A percentile compares a stretch with the other conserved stretches of the same genome.
Conservation (phyloP, 2,888 invertebrate species). For the Biston stratarius region DNA sequence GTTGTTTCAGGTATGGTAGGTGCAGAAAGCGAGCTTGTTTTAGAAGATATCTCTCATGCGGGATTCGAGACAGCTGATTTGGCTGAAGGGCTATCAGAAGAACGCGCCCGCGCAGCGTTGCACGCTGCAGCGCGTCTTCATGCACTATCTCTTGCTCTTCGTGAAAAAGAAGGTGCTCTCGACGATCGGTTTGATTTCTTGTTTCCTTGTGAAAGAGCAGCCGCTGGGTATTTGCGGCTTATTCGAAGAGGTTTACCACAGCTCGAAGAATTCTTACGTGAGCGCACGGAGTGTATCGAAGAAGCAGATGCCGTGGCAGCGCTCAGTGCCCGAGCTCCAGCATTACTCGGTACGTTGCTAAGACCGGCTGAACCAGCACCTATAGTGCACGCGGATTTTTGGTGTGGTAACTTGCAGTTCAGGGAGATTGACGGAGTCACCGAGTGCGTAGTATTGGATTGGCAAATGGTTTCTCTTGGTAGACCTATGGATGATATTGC, state of each 20-base stretch:
- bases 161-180: conserved; percentile 79
- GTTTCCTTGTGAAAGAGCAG: conserved; percentile 92
- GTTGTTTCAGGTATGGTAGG: conserved; percentile 76
- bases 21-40: conserved; percentile 88
- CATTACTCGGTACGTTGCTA: conserved; percentile 89
- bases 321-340: conserved; percentile 89
- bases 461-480: conserved; percentile 94
- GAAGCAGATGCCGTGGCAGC: conserved; percentile 88
- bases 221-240: conserved; percentile 92
- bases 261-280: conserved; percentile 90
- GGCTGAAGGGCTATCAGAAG: conserved; percentile 88
- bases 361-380: conserved; percentile 91
- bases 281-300: conserved; percentile 87
- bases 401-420: conserved; percentile 93
- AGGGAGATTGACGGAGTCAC: conserved; percentile 81
- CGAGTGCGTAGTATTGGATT: conserved; percentile 91
- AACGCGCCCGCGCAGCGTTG: conserved; percentile 90
- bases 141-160: conserved; percentile 88
- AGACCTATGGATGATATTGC: conserved; percentile 93
- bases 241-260: conserved; percentile 92
- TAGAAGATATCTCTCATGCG: conserved; percentile 90
- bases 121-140: conserved; percentile 91
- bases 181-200: conserved; percentile 87
- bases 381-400: conserved; percentile 94
- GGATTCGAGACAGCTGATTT: conserved; percentile 90